Evolutionary conservation across 1,140 invertebrate species (phyloP), one percentile per base, ranked within the genome.

Genomic region (Eciton burchellii): DNA sequence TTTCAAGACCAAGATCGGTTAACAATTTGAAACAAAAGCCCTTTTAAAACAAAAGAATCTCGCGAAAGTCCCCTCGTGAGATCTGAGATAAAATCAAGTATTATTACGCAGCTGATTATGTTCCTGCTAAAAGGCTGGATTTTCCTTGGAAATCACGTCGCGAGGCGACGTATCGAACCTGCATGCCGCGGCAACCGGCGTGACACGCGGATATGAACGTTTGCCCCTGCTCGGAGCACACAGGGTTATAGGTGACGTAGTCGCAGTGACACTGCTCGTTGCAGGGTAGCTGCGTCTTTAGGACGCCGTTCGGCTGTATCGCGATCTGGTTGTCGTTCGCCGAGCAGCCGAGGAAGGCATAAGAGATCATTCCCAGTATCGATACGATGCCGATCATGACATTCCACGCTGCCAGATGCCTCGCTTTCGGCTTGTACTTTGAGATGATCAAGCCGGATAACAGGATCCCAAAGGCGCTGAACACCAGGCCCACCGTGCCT

Each of bases 141-240:
- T 45, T 2, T 29, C 6, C 29, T 12, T 35, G 9, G 8, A n/a
- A 12, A 56, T 73, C 43, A n/a, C n/a, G n/a, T 0, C 16, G 43
- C 0, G 57, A 84, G 71, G 24, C 26, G 2, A 56, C n/a, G n/a
- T 62, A 76, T 82, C 89, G n/a, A 79, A 94, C 93, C 89, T 90
- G 82, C 6, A 94, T 66, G 68, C 82, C 91, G 24, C 76, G 92
- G 89, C 96, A 97, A 6, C 96, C 96, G 54, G 96, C 96, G 90
- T 96, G 96, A 88, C 96, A 97, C 8, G 96, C 95, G 0, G 96
- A 97, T 84, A 96, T 96, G 86, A 95, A 97, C 6, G 95, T 96
- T 49, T 91, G 91, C 0, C 94, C 94, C 68, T 94, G 94, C 79
- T 94, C 94, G 0, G 95, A 95, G 82, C 96, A 97, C 2, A 96